A percentile compares a stretch with the other conserved stretches of the same genome.
Conservation (phyloP, 2,888 invertebrate species). For the Melieria omissa region DNA sequence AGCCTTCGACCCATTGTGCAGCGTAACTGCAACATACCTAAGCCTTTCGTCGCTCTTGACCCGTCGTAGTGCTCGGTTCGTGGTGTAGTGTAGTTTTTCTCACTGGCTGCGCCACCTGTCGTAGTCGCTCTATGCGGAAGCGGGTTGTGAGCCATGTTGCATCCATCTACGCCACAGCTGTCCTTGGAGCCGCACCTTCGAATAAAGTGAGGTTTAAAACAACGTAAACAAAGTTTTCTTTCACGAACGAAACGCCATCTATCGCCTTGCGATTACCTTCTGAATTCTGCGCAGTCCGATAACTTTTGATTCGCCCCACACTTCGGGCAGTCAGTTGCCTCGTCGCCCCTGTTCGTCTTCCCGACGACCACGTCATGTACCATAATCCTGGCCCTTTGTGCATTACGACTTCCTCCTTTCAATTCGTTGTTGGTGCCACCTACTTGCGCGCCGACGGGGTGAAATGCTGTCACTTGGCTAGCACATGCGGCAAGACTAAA, state of each 20-base stretch:
- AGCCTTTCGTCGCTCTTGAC: not conserved
- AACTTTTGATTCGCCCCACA: no score
- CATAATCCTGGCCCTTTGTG: not conserved
- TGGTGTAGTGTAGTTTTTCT: no score
- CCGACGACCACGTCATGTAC: not conserved
- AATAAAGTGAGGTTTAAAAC: slow-evolving; percentile 3
- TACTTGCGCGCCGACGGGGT: not conserved
- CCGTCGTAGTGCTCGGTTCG: no score
- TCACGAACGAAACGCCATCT: not conserved
- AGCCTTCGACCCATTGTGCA: slow-evolving; percentile 1
- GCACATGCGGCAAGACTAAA: slow-evolving; percentile 27
- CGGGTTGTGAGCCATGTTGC: no score
- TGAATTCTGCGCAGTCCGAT: not conserved
- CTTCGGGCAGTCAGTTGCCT: no score
- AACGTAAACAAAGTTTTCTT: not conserved
- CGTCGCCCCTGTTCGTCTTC: no score
- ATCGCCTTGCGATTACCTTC: not conserved
- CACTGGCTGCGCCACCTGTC: no score
- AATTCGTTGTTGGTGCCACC: not conserved
- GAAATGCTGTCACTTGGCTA: not conserved
- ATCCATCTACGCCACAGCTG: no score
- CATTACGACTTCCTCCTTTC: no score
- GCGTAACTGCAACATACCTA: not conserved
- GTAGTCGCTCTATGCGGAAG: no score
- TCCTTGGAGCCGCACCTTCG: not conserved